Evolutionary conservation across 2,113 vertebrate species (phyloP), one percentile per base, ranked within the genome.

Genomic region (Perognathus longimembris): DNA sequence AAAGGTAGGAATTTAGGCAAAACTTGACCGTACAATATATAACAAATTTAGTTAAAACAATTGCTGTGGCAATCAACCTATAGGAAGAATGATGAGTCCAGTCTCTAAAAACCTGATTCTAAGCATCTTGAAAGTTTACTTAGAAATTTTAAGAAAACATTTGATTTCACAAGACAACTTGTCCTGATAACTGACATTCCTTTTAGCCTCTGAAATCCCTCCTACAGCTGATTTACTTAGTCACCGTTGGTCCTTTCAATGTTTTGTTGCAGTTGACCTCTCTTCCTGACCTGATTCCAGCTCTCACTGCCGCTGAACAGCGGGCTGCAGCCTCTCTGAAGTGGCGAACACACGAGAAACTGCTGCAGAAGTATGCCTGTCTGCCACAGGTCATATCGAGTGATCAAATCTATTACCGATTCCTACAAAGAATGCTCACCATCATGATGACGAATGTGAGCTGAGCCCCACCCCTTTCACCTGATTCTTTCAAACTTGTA

Each of bases 361-460:
- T 99, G 83, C 97, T 99, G 61, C 99, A 99, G 97, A 99, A 98
- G 91, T 99, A 99, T 45, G 98, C 98, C 87, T 99, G 99, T 95
- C 97, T 99, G 96, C 99, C 99, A 20, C 98, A 99, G 7, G 96
- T 99, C 94, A 97, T 99, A 95, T 98, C 99, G 5, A 99, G 99
- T 88, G 99, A 99, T 94, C 98, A 99, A 96, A 99, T 99, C 96
- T 99, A 99, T 98, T 99, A 99, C 90, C 98, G 98, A 81, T 99
- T 99, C 97, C 98, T 99, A 75, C 98, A 99, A 93, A 98, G 99
- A 95, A 99, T 99, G 98, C 98, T 99, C 95, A 97, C 98, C 94
- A 99, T 99, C 96, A 97, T 99, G 98, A 98, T 99, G 96, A 99
- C 98, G 94, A 99, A 99, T 80, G 99, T 99, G 95, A 99, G 98